phyloP scores from a whole-genome alignment of 2,888 invertebrate species.

The Orthosia incerta region DNA sequence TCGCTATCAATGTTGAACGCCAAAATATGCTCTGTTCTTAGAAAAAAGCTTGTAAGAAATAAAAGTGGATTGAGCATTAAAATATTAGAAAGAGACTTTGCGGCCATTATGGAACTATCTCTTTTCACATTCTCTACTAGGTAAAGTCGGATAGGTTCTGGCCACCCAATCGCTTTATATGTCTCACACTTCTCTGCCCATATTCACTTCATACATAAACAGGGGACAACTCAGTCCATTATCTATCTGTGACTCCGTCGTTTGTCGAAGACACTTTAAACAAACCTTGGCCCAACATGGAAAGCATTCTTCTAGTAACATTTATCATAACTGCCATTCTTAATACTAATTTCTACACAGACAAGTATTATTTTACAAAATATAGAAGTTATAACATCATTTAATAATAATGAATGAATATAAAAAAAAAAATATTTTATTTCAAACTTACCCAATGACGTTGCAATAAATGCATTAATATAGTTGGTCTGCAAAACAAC shows the following conservation, averaged over 20 bases:
- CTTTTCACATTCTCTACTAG: too few relatives aligned
- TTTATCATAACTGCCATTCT: slow-evolving; percentile 1
- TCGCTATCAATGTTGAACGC: not conserved
- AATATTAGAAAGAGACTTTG: too few relatives aligned
- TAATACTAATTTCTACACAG: slow-evolving; percentile 14
- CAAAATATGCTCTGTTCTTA: too few relatives aligned
- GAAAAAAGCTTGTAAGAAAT: too few relatives aligned
- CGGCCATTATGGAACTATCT: too few relatives aligned
- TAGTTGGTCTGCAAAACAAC: not conserved
- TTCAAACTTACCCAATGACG: slow-evolving; percentile 3
- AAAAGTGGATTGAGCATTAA: too few relatives aligned
- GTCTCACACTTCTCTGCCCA: too few relatives aligned
- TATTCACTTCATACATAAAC: too few relatives aligned
- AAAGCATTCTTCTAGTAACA: slow-evolving; percentile 18
- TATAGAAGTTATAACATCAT: slow-evolving; percentile 12
- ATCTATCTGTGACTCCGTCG: not conserved
- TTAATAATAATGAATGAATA: not conserved
- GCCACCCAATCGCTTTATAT: too few relatives aligned
- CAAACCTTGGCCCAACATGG: slow-evolving; percentile 14
- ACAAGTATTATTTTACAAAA: slow-evolving; percentile 3
- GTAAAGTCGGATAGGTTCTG: too few relatives aligned
- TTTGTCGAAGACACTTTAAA: not conserved
- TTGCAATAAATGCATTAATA: slow-evolving; percentile 29
- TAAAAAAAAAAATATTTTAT: slow-evolving; percentile 19
- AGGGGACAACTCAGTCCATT: too few relatives aligned